phyloP scores from a whole-genome alignment of 2,888 invertebrate genomes.

The Anthrax anthrax region DNA sequence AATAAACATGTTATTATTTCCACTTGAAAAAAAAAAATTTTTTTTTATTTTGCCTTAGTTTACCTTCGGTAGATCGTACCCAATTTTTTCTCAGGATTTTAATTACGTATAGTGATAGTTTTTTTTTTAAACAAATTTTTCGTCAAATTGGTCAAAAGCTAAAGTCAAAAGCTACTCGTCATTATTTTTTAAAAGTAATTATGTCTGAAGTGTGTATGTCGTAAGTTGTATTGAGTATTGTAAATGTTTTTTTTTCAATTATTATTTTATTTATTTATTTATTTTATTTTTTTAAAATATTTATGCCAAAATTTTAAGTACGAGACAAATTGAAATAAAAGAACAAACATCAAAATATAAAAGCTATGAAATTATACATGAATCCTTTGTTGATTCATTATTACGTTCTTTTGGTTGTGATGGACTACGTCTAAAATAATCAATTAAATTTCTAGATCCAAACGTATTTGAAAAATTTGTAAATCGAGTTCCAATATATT shows the following conservation, averaged over 20 bases:
- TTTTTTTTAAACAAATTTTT: too few relatives aligned
- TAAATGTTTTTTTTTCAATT: neutral
- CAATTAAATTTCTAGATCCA: constrained; percentile 17
- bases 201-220: too few relatives aligned
- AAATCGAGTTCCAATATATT: neutral
- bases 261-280: neutral
- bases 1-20: neutral
- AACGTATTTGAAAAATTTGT: constrained; percentile 2
- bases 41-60: constrained; percentile 14
- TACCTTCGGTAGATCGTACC: constrained; percentile 36
- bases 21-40: constrained; percentile 6
- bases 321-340: neutral
- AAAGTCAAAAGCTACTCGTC: too few relatives aligned
- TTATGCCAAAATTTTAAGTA: too few relatives aligned
- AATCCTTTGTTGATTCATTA: constrained; percentile 24
- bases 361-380: constrained; percentile 28
- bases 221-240: neutral
- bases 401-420: constrained; percentile 16
- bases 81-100: constrained; percentile 15
- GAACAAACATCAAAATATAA: neutral
- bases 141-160: too few relatives aligned
- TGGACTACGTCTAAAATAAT: constrained; percentile 26
- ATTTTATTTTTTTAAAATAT: neutral
- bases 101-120: too few relatives aligned
- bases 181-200: too few relatives aligned